Conservation (phyloP, 2,113 vertebrate genomes). For the Ascaphus truei region DNA sequence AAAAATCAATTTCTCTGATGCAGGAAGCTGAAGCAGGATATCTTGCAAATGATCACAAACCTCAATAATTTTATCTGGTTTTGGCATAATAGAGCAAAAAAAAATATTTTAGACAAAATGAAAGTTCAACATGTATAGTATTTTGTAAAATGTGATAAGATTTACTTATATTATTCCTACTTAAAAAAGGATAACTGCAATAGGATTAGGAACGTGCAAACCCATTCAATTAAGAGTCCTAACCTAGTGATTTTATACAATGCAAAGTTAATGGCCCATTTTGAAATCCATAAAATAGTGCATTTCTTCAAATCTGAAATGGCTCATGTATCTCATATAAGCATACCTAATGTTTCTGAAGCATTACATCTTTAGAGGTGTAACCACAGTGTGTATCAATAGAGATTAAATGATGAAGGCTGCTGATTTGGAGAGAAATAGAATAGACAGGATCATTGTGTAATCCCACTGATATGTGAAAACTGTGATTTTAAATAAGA, state of each 20-base stretch:
- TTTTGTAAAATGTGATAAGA: not conserved
- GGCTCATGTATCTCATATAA: slow-evolving; percentile 52
- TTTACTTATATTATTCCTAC: slow-evolving; percentile 6
- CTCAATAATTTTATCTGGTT: too few relatives aligned
- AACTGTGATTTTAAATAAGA: not conserved
- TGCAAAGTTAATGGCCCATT: slow-evolving; percentile 49
- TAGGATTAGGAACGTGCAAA: slow-evolving; percentile 40
- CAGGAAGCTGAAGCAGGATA: too few relatives aligned
- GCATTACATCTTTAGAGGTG: slow-evolving; percentile 52
- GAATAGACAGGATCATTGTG: not conserved
- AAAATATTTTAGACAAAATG: too few relatives aligned
- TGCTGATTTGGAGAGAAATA: slow-evolving; percentile 28
- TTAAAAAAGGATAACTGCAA: not conserved
- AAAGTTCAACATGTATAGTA: too few relatives aligned
- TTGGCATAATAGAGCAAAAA: too few relatives aligned
- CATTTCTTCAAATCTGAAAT: slow-evolving; percentile 51
- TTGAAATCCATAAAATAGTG: slow-evolving; percentile 53
- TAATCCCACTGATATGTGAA: slow-evolving; percentile 3
- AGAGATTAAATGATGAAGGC: slow-evolving; percentile 51
- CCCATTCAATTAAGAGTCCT: slow-evolving; percentile 52
- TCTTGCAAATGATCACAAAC: too few relatives aligned
- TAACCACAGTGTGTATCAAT: slow-evolving; percentile 57
- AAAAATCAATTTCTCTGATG: too few relatives aligned
- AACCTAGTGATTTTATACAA: slow-evolving; percentile 51
- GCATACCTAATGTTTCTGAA: slow-evolving; percentile 54